phyloP scores from a whole-genome alignment of 2,113 vertebrate genomes.

The Chaenogobius annularis region DNA sequence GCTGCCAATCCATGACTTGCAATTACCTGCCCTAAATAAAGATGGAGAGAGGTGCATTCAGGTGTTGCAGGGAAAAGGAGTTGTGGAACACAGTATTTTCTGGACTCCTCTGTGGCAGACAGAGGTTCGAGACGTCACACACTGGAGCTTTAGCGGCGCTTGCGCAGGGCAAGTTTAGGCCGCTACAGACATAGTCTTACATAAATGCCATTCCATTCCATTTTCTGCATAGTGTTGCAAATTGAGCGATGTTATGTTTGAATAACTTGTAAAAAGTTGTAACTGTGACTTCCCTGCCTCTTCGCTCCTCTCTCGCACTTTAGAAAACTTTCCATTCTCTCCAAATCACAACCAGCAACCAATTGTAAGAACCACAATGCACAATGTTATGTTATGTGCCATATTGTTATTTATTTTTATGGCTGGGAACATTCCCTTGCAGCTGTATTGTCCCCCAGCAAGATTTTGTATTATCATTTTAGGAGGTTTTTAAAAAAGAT shows the following conservation, averaged over 20 bases:
- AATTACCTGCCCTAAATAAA: no score
- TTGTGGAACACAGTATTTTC: no score
- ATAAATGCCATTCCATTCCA: no score
- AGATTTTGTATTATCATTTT: conserved; percentile 20
- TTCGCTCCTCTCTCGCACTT: background rate
- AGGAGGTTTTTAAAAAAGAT: conserved; percentile 21
- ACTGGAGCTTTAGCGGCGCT: no score
- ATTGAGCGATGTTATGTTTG: background rate
- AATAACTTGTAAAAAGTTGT: background rate
- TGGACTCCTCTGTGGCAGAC: no score
- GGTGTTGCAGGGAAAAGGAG: no score
- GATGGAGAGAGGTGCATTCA: no score
- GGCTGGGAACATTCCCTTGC: conserved; percentile 32
- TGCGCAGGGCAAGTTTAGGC: no score
- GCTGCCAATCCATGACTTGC: no score
- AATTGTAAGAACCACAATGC: background rate
- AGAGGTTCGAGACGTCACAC: no score
- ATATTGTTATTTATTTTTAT: conserved; percentile 39
- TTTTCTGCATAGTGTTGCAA: background rate
- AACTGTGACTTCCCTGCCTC: background rate
- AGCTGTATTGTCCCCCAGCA: conserved; percentile 41
- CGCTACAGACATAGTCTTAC: no score
- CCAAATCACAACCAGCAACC: background rate
- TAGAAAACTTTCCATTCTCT: background rate
- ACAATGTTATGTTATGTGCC: conserved; percentile 7